A percentile compares a stretch with the other conserved stretches of the same genome.
Evolutionary conservation across 2,888 invertebrate genomes (phyloP).

Genomic region (Zootermopsis nevadensis): DNA sequence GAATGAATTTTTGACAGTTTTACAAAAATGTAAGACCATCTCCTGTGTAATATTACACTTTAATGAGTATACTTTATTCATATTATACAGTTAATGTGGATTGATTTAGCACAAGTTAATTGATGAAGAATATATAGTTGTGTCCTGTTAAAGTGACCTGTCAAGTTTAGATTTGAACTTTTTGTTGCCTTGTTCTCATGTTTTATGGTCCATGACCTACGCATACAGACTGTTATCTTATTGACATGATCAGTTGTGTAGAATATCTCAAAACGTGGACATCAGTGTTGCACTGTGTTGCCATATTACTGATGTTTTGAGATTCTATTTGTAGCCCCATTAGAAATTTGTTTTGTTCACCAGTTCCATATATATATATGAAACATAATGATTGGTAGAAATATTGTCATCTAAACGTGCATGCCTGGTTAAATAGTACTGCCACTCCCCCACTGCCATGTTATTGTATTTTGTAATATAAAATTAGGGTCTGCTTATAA

Average conservation of each 20-base stretch:
- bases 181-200: neutral
- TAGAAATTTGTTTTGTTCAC: neutral
- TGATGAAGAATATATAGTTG: neutral
- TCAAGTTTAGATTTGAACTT: neutral
- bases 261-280: neutral
- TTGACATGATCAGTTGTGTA: neutral
- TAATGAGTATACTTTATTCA: neutral
- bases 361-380: neutral
- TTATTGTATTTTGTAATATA: neutral
- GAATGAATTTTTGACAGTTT: neutral
- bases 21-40: neutral
- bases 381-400: neutral
- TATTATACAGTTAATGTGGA: neutral
- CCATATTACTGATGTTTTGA: neutral
- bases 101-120: neutral
- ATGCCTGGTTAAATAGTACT: neutral
- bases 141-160: constrained; percentile 4
- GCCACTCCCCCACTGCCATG: constrained; percentile 16
- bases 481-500: no score
- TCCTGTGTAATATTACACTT: neutral
- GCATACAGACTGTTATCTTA: neutral
- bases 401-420: neutral
- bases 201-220: neutral
- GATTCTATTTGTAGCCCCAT: neutral
- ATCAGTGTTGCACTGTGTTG: neutral